phyloP scores from a whole-genome alignment of 2,888 invertebrate species.

The Tetragonisca angustula region DNA sequence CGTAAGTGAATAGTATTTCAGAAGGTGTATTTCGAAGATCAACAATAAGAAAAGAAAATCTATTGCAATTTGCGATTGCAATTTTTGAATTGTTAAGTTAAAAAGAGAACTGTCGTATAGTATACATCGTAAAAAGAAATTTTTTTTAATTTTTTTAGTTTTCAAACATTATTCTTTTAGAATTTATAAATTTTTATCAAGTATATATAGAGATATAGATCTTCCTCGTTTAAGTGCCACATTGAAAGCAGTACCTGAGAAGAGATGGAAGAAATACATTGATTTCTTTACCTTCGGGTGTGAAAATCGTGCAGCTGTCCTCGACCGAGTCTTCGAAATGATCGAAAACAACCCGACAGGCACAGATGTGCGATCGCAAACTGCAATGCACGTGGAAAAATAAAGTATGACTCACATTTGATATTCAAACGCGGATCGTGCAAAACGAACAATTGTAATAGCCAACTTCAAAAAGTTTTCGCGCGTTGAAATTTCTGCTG shows the following conservation, averaged over 20 bases:
- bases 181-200: too few relatives aligned
- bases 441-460: slow-evolving; percentile 22
- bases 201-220: too few relatives aligned
- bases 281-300: slow-evolving; percentile 8
- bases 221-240: not conserved
- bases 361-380: slow-evolving; percentile 29
- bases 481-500: not conserved
- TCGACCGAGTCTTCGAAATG: slow-evolving; percentile 7
- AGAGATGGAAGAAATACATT: not conserved
- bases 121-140: too few relatives aligned
- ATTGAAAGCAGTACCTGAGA: not conserved
- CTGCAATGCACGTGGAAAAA: slow-evolving; percentile 31
- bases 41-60: not conserved
- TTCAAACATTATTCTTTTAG: too few relatives aligned
- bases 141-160: too few relatives aligned
- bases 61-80: not conserved
- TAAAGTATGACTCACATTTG: slow-evolving; percentile 26
- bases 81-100: not conserved
- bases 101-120: not conserved
- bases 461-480: slow-evolving; percentile 4
- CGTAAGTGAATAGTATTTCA: not conserved
- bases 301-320: slow-evolving; percentile 9
- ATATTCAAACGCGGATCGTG: slow-evolving; percentile 15
- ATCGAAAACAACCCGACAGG: slow-evolving; percentile 3
- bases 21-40: too few relatives aligned